These are phyloP conservation scores for Dasypus novemcinctus DNA, from an alignment of 2,113 vertebrate genomes.

Conservation along the genomic window DNA sequence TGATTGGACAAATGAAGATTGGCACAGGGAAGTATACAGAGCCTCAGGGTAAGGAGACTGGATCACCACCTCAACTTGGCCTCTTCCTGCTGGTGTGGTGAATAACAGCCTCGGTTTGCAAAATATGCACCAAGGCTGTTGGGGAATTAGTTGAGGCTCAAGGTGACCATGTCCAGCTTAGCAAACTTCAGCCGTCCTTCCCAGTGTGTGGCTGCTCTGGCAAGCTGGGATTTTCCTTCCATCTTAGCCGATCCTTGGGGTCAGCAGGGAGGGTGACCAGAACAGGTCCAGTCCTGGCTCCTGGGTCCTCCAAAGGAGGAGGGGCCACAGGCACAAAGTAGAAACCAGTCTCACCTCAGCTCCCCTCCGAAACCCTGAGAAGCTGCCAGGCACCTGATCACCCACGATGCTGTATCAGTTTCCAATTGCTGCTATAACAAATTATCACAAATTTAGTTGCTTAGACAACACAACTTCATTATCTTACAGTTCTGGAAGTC, in stretches of 20 bases:
- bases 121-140: accelerated
- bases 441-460: neutral
- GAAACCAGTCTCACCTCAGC: neutral
- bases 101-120: too few relatives aligned
- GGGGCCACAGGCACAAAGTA: neutral
- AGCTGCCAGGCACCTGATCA: accelerated
- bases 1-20: too few relatives aligned
- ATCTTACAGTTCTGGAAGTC: neutral
- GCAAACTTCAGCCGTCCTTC: accelerated
- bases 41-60: neutral
- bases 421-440: neutral
- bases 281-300: accelerated
- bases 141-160: neutral
- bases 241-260: neutral
- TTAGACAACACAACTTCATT: accelerated
- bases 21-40: accelerated
- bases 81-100: neutral
- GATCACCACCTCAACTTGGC: too few relatives aligned
- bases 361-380: accelerated
- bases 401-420: accelerated
- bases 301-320: neutral
- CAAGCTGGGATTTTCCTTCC: neutral
- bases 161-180: accelerated
- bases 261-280: neutral
- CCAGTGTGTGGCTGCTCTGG: neutral